Evolutionary conservation across 2,888 invertebrate genomes (phyloP).

Genomic region (Drosophila neonasuta): DNA sequence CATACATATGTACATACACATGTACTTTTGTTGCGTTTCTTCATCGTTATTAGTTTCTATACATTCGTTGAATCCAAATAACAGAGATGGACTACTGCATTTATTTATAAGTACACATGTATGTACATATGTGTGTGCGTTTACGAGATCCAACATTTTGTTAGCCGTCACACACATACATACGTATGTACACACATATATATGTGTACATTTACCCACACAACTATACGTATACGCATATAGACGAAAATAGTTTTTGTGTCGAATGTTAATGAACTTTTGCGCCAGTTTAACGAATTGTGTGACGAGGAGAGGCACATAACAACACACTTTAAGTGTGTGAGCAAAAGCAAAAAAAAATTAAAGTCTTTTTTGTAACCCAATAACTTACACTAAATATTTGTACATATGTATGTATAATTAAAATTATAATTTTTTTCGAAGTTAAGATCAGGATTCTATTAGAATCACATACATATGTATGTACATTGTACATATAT

Average conservation of each 20-base stretch:
- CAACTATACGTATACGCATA: slow-evolving; percentile 15
- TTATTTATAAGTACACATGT: slow-evolving; percentile 3
- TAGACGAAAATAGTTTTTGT: slow-evolving; percentile 70
- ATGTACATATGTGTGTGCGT: slow-evolving; percentile 14
- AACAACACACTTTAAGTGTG: slow-evolving; percentile 20
- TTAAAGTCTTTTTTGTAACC: slow-evolving; percentile 53
- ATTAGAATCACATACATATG: no score
- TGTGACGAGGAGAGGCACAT: slow-evolving; percentile 41
- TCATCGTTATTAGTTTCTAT: slow-evolving; percentile 20
- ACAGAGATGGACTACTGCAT: slow-evolving; percentile 8
- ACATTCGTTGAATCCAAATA: slow-evolving; percentile 25
- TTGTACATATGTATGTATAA: background rate
- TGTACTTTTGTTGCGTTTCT: slow-evolving; percentile 28
- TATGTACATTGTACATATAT: no score
- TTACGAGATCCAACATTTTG: slow-evolving; percentile 15
- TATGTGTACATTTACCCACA: no score
- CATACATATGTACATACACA: slow-evolving; percentile 3
- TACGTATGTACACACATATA: slow-evolving; percentile 1
- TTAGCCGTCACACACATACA: background rate
- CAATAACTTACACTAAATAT: slow-evolving; percentile 39
- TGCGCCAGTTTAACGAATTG: slow-evolving; percentile 75
- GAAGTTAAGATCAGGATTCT: no score
- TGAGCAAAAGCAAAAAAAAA: slow-evolving; percentile 42
- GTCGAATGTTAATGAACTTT: slow-evolving; percentile 80
- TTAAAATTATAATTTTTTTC: no score